These are phyloP conservation scores for Thymallus thymallus DNA, from an alignment of 2,113 vertebrate species.

Conservation along the genomic window DNA sequence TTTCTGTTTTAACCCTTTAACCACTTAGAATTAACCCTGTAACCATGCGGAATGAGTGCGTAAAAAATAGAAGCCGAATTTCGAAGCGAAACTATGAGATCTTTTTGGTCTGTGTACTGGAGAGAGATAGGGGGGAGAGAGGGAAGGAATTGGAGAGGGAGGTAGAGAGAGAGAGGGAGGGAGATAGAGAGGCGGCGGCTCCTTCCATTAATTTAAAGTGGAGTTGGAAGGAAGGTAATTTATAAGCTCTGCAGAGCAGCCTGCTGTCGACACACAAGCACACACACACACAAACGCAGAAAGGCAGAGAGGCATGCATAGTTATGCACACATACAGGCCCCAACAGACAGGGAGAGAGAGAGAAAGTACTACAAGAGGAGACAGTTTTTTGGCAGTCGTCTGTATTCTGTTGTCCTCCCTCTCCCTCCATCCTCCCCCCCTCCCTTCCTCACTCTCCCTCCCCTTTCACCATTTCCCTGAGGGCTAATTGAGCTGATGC, in stretches of 20 bases:
- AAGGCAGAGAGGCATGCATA: background rate
- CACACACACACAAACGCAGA: background rate
- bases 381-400: background rate
- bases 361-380: background rate
- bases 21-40: no score
- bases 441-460: background rate
- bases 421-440: constrained; percentile 2
- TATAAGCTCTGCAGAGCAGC: constrained; percentile 72
- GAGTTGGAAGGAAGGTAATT: constrained; percentile 70
- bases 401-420: constrained; percentile 12
- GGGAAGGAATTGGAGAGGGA: no score
- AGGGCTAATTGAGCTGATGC: constrained; percentile 53
- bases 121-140: no score
- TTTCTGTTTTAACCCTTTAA: no score
- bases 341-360: background rate
- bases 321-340: background rate
- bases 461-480: constrained; percentile 16
- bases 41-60: no score
- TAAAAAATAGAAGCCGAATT: no score
- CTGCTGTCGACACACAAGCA: constrained; percentile 62
- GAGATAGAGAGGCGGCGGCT: constrained; percentile 35
- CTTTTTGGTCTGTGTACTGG: no score
- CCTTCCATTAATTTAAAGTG: constrained; percentile 75
- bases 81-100: no score
- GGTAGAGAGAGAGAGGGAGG: no score